A percentile compares a stretch with the other conserved stretches of the same genome.
Conservation (phyloP, 2,797 vertebrate species). For the Coreius guichenoti region DNA sequence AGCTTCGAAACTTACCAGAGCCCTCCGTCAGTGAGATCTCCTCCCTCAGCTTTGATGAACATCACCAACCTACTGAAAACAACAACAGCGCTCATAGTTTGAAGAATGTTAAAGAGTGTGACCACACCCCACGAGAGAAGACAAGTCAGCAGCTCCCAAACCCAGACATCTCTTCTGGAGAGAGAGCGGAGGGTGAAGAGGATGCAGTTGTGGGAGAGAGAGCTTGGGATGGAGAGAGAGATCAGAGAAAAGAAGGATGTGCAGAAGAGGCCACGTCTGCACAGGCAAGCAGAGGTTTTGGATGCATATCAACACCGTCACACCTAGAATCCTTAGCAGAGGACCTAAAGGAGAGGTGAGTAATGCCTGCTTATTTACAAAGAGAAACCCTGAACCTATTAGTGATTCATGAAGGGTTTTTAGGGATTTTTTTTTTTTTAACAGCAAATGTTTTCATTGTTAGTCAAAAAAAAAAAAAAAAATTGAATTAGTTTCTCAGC, state of each 20-base stretch:
- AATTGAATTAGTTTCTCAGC: background rate
- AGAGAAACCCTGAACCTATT: conserved; percentile 48
- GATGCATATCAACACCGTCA: conserved; percentile 61
- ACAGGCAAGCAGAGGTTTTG: conserved; percentile 15
- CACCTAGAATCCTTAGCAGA: conserved; percentile 63
- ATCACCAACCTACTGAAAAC: conserved; percentile 34
- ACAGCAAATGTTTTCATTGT: conserved; percentile 9
- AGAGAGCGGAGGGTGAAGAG: background rate
- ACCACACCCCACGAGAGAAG: background rate
- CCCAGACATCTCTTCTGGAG: background rate
- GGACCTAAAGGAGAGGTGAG: conserved; percentile 67
- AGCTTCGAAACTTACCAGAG: conserved; percentile 26
- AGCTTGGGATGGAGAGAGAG: background rate
- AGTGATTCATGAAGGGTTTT: background rate
- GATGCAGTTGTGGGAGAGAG: conserved; percentile 8
- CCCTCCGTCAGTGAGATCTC: conserved; percentile 62
- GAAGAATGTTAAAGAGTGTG: background rate
- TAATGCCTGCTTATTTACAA: conserved; percentile 63
- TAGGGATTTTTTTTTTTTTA: background rate
- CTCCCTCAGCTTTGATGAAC: conserved; percentile 58
- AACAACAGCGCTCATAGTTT: background rate
- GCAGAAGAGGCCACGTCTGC: conserved; percentile 27
- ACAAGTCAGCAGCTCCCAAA: background rate
- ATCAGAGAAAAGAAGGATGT: conserved; percentile 25
- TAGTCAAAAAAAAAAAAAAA: too few species aligned